phyloP scores from a whole-genome alignment of 2,113 vertebrate genomes.

The Sakesphorus luctuosus region DNA sequence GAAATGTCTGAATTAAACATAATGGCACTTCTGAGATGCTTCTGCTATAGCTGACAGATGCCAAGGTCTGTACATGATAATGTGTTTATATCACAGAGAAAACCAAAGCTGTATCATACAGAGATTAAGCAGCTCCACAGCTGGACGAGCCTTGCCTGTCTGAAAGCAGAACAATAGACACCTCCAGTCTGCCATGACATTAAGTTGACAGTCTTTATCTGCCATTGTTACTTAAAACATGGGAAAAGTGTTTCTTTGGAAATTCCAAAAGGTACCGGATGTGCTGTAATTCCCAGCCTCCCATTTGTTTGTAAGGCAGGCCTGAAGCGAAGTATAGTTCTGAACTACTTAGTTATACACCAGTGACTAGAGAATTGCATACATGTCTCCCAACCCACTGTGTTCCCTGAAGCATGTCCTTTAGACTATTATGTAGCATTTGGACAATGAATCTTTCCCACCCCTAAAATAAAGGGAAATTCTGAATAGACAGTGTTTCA shows the following conservation, averaged over 20 bases:
- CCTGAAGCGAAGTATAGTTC: slow-evolving; percentile 69
- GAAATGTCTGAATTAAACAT: slow-evolving; percentile 40
- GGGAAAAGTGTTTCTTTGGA: slow-evolving; percentile 70
- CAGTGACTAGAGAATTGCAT: slow-evolving; percentile 70
- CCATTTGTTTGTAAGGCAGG: slow-evolving; percentile 57
- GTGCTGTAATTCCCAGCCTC: slow-evolving; percentile 73
- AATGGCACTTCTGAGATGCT: slow-evolving; percentile 22
- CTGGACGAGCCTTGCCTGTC: slow-evolving; percentile 59
- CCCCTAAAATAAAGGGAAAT: slow-evolving; percentile 70
- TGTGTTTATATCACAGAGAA: slow-evolving; percentile 55
- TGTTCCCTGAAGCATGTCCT: slow-evolving; percentile 76
- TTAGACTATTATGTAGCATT: slow-evolving; percentile 68
- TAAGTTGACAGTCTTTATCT: slow-evolving; percentile 77
- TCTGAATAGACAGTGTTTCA: slow-evolving; percentile 73
- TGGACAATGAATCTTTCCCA: slow-evolving; percentile 66
- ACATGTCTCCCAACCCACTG: slow-evolving; percentile 49
- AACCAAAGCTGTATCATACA: slow-evolving; percentile 41
- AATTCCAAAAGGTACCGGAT: slow-evolving; percentile 75
- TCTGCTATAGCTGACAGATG: slow-evolving; percentile 27
- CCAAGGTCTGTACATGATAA: slow-evolving; percentile 43
- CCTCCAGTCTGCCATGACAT: slow-evolving; percentile 70
- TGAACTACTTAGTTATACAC: slow-evolving; percentile 78
- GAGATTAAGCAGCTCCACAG: slow-evolving; percentile 66
- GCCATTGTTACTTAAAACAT: slow-evolving; percentile 80
- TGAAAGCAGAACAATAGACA: slow-evolving; percentile 73